Evolutionary conservation across 2,113 vertebrate genomes (phyloP).

Genomic region (Bucco capensis): DNA sequence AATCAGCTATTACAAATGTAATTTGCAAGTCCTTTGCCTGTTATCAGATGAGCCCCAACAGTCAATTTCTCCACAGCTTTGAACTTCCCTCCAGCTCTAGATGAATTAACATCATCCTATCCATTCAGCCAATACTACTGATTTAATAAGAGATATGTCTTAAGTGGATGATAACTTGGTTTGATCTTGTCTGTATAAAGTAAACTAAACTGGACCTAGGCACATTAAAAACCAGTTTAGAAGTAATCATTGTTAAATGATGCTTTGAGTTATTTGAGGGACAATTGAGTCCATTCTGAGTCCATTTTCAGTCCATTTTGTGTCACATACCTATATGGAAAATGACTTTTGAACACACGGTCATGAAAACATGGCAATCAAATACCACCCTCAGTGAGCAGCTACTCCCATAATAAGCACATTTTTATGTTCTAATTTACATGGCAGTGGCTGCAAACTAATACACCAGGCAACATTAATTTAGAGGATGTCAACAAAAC

Average conservation of each 20-base stretch:
- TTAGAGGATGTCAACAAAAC: neutral
- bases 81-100: slow-evolving; percentile 20
- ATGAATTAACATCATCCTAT: neutral
- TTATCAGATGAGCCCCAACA: slow-evolving; percentile 43
- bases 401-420: neutral
- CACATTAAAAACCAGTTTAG: neutral
- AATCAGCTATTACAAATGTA: slow-evolving; percentile 33
- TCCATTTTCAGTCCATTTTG: neutral
- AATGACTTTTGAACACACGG: neutral
- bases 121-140: neutral
- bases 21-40: slow-evolving; percentile 49
- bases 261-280: fast-evolving
- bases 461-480: fast-evolving
- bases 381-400: neutral
- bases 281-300: neutral
- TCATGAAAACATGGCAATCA: neutral
- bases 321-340: neutral
- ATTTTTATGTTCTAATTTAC: neutral
- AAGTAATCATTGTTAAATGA: neutral
- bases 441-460: neutral
- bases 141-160: slow-evolving; percentile 9
- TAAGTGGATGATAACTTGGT: neutral
- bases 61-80: slow-evolving; percentile 40
- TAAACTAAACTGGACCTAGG: neutral
- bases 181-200: neutral